Evolutionary conservation across 2,888 invertebrate species (phyloP), one percentile per base, ranked within the genome.

Genomic region (Cordilura impudica): DNA sequence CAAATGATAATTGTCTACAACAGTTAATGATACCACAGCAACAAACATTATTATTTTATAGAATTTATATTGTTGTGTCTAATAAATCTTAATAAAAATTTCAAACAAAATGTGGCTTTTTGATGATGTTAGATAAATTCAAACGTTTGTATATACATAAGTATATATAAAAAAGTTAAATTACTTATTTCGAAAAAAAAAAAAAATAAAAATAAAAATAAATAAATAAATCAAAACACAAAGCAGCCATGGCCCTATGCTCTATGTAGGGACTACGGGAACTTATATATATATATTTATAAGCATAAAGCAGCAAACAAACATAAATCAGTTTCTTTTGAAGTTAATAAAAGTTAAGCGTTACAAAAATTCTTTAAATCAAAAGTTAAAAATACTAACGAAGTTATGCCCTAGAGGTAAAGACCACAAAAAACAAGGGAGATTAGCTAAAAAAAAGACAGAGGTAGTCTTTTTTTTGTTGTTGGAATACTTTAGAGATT

Each of bases 361-460:
- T 16, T 18, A 47, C 16, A 56, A 56, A 29, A 21, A 23, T 43
- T 12, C 8, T 47, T 3, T 10, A 31, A 10, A 29, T 1, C 29
- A 5, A 29, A 29, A 35, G 7, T 19, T 19, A 18, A 61, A 61
- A 53, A 53, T 53, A 63, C 54, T 35, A 54, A 45, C 63, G 35
- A 21, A 23, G 12, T 35, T 56, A 56, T 72, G 14, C 63, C 72
- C 72, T 14, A 26, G 72, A 63, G 63, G 47, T n/a, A n/a, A n/a
- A 63, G 35, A 35, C 63, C 18, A 39, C 23, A 14, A 56, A 56
- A 31, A n/a, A 21, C 4, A 14, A 54, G 31, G 61, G n/a, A 39
- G 12, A 39, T 39, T 39, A 39, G 26, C 6, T 26, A 26, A 26
- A 26, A 26, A 26, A 26, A 26, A 26, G 3, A 4, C 6, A 4